These are phyloP conservation scores for Calliopsis andreniformis DNA, from an alignment of 1,140 invertebrate genomes.

Conservation along the genomic window DNA sequence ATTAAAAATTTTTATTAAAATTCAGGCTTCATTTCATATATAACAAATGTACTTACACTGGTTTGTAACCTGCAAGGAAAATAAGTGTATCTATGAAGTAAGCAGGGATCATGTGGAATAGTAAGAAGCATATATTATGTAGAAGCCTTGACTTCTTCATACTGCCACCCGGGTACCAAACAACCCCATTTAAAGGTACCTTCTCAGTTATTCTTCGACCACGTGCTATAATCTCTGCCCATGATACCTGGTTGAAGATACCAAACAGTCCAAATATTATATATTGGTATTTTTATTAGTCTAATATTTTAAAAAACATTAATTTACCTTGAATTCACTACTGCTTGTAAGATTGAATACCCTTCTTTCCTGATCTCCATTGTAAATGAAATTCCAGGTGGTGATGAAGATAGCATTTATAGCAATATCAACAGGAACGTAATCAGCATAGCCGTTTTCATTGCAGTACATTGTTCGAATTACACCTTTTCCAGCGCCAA, in stretches of 20 bases:
- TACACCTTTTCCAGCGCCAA: slow-evolving; percentile 92
- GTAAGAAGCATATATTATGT: slow-evolving; percentile 90
- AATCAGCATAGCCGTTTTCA: slow-evolving; percentile 89
- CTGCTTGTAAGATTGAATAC: slow-evolving; percentile 88
- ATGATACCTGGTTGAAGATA: slow-evolving; percentile 85
- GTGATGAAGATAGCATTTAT: slow-evolving; percentile 86
- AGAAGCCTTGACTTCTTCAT: slow-evolving; percentile 90
- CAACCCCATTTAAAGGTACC: slow-evolving; percentile 89
- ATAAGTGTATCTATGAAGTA: slow-evolving; percentile 89
- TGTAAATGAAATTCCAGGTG: slow-evolving; percentile 84
- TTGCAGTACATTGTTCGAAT: slow-evolving; percentile 92
- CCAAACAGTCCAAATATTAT: not conserved
- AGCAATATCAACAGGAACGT: slow-evolving; percentile 92
- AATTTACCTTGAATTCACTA: slow-evolving; percentile 87
- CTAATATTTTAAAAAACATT: not conserved
- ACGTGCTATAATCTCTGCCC: slow-evolving; percentile 91
- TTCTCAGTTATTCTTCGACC: slow-evolving; percentile 89
- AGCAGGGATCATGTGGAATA: slow-evolving; percentile 93
- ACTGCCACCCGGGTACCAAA: slow-evolving; percentile 94
- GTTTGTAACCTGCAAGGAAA: slow-evolving; percentile 89
- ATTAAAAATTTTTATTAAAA: slow-evolving; percentile 7
- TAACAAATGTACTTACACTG: slow-evolving; percentile 84
- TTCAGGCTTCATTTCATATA: not conserved
- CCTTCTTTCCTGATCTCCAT: slow-evolving; percentile 77
- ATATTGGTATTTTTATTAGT: not conserved